Evolutionary conservation across 2,113 vertebrate species (phyloP).

Genomic region (Paedocypris sp.): DNA sequence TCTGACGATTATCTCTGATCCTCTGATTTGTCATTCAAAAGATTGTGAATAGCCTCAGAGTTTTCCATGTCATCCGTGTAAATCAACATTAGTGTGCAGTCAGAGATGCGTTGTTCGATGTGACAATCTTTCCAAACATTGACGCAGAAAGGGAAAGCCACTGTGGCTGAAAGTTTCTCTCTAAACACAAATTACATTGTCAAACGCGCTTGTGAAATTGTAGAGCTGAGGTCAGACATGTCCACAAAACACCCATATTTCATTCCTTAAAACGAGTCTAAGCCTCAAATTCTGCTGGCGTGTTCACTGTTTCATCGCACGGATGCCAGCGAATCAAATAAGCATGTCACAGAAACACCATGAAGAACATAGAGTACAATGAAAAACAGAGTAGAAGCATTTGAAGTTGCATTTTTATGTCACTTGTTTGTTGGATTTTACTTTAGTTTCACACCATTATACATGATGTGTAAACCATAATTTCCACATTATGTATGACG

Average conservation of each 20-base stretch:
- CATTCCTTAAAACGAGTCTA: not conserved
- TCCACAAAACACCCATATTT: not conserved
- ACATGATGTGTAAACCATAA: too few species aligned
- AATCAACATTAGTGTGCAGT: not conserved
- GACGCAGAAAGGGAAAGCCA: not conserved
- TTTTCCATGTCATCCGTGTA: not conserved
- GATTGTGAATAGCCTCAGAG: conserved; percentile 31
- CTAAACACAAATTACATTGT: not conserved
- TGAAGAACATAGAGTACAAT: too few species aligned
- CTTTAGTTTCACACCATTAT: too few species aligned
- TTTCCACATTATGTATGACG: too few species aligned
- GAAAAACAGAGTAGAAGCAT: too few species aligned
- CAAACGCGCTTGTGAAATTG: not conserved
- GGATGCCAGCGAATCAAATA: conserved; percentile 28
- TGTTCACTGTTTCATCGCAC: not conserved
- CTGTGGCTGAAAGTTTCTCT: not conserved
- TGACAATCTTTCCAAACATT: not conserved
- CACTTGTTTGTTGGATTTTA: too few species aligned
- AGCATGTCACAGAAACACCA: not conserved
- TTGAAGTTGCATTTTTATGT: too few species aligned
- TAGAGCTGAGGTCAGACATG: not conserved
- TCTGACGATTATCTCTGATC: conserved; percentile 6
- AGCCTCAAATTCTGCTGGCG: not conserved
- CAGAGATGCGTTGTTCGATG: not conserved
- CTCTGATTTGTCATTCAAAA: not conserved